Conservation (phyloP, 2,797 vertebrate genomes). For the Sebastolobus alascanus region DNA sequence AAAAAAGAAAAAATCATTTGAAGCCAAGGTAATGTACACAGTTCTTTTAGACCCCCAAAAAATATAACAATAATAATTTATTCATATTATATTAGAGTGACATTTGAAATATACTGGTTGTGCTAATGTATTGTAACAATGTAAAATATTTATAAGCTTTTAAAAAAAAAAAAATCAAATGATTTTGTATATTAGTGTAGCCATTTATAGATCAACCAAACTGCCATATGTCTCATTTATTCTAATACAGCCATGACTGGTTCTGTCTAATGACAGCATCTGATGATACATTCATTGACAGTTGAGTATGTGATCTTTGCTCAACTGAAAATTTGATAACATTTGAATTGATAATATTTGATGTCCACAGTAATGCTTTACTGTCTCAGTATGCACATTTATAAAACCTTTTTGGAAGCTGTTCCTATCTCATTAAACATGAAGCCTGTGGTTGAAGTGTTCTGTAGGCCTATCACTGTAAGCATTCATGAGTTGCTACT, state of each 20-base stretch:
- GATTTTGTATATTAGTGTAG: slow-evolving; percentile 21
- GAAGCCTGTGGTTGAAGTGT: slow-evolving; percentile 26
- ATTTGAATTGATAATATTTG: not conserved
- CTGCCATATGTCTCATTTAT: not conserved
- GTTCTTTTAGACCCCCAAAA: not conserved
- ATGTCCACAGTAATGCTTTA: slow-evolving; percentile 4
- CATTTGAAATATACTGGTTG: slow-evolving; percentile 6
- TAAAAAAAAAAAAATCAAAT: slow-evolving; percentile 2
- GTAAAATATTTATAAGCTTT: slow-evolving; percentile 21
- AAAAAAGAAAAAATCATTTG: not conserved
- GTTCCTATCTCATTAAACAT: slow-evolving; percentile 11
- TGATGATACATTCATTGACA: not conserved
- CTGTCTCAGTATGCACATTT: not conserved
- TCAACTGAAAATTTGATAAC: not conserved
- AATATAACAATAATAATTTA: not conserved
- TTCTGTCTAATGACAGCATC: not conserved
- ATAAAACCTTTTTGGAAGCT: slow-evolving; percentile 14
- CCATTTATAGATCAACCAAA: not conserved
- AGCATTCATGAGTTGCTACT: slow-evolving; percentile 21
- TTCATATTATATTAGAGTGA: not conserved
- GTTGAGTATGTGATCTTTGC: not conserved
- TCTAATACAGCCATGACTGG: slow-evolving; percentile 13
- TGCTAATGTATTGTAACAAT: slow-evolving; percentile 34
- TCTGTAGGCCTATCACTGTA: slow-evolving; percentile 26
- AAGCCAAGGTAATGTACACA: not conserved